Base-by-base conservation (phyloP, 2,113 vertebrate genomes). In the Psilopsiagon aymara region DNA sequence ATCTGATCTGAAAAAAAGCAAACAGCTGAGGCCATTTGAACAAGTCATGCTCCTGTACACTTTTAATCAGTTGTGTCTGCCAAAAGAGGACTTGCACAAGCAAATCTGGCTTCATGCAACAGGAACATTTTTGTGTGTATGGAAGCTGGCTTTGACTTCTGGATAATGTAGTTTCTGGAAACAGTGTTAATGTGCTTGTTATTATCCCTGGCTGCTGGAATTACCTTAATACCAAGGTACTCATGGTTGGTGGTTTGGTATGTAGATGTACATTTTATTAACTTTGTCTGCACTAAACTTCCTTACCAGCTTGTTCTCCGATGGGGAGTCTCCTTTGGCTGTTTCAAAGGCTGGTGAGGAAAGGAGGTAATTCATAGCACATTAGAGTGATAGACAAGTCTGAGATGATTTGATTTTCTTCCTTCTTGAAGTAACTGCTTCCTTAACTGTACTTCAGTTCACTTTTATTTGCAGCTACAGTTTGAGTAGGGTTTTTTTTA, bases 11-110 rank as follows among this genome's bases (percentile, higher is more conserved):
- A 52, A 75, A 77, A 43, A 47, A 73, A 55, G 35, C 35, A 95
- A 95, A 78, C 69, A 93, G 53, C 91, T 79, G 92, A 95, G 82
- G 86, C 82, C 88, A 73, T 86, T 88, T 2, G 18, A 92, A 52
- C 82, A 93, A 96, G 85, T 92, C 85, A 90, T 86, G 82, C 96
- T 96, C 90, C 90, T 57, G 86, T 82, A 93, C 39, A 43, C 80
- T 86, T 93, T 86, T 62, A 75, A 51, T 83, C 90, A 13, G 47
- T 88, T 47, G 64, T 73, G 62, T 39, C 88, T 93, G 95, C 92
- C 94, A 96, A 67, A 81, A 81, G 51, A 49, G 75, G 52, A 78
- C 88, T 96, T 95, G 90, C 94, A 96, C 94, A 97, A 96, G 95
- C 82, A 92, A 52, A 78, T 89, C 90, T 93, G 88, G 85, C 95